These are phyloP conservation scores for Phenacoccus solenopsis DNA, from an alignment of 1,140 invertebrate species.

Conservation along the genomic window DNA sequence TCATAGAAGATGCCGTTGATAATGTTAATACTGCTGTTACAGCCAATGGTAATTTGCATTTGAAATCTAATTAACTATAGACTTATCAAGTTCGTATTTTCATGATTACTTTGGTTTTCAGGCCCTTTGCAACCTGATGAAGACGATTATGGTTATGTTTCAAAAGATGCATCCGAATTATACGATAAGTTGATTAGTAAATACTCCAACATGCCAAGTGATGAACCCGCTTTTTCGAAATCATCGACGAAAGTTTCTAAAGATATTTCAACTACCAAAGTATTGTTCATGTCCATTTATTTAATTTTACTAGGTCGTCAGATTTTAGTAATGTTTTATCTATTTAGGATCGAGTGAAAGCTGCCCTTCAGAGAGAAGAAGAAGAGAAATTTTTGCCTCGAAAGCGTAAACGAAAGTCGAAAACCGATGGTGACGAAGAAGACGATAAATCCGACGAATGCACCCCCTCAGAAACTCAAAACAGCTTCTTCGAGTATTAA, in stretches of 20 bases:
- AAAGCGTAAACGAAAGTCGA: conserved; percentile 46
- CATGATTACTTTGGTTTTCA: conserved; percentile 28
- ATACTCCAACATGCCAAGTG: conserved; percentile 50
- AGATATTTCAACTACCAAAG: conserved; percentile 48
- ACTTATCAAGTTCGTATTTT: not conserved
- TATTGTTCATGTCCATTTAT: conserved; percentile 25
- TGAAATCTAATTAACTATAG: not conserved
- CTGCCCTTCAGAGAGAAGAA: conserved; percentile 55
- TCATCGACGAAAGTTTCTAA: conserved; percentile 33
- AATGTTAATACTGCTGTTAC: conserved; percentile 61
- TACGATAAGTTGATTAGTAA: conserved; percentile 75
- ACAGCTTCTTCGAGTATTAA: not conserved
- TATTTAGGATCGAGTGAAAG: conserved; percentile 48
- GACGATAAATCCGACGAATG: not conserved
- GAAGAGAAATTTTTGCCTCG: conserved; percentile 55
- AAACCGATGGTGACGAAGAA: conserved; percentile 27
- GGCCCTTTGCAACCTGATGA: conserved; percentile 67
- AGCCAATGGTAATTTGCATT: conserved; percentile 19
- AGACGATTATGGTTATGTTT: conserved; percentile 82
- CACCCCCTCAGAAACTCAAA: not conserved
- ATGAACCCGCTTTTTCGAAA: conserved; percentile 45
- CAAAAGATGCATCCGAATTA: conserved; percentile 60
- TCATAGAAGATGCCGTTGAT: conserved; percentile 66
- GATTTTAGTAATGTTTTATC: not conserved
- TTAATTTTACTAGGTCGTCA: not conserved